Evolutionary conservation across 2,888 invertebrate genomes (phyloP), one percentile per base, ranked within the genome.

Genomic region (Melieria crassipennis): DNA sequence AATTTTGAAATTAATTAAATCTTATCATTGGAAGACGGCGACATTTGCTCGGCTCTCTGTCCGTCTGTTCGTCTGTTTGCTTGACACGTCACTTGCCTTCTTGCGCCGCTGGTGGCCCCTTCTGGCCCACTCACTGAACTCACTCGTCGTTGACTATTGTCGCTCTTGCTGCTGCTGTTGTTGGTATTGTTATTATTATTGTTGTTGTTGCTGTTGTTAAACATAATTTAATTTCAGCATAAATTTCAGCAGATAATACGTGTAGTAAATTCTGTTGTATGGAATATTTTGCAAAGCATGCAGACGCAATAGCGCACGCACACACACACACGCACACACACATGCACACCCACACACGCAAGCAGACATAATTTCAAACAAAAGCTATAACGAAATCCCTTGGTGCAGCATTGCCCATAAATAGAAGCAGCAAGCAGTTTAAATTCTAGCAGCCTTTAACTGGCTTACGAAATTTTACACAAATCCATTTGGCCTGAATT

Each of bases 1-100:
- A 60, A 71, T 66, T 66, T 71, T 62, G 62, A 66, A 66, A 66
- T 71, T 71, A 71, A 71, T 71, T 71, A 71, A 71, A 71, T 71
- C 66, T 71, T 71, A 65, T 66, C 60, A 71, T 65, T 48, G 61
- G 71, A 66, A 64, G 62, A 55, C 7, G 42, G n/a, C 7, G 45
- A 60, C 7, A 58, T 7, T 9, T 30, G 11, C 7, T 10, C n/a
- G 43, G 9, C 6, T 57, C 16, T 13, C 6, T 9, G 13, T 57
- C 6, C 10, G n/a, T 67, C 7, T 10, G 16, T 58, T 5, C 58
- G 48, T 60, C 3, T 47, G 4, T 9, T 30, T 4, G 1, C 7
- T 47, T 43, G 64, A 7, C n/a, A 52, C 30, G 30, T 2, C 13
- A 55, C 55, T 55, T 55, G 13, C 5, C n/a, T 6, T 55, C 55